Percentiles rank a stretch among this genome's conserved stretches.
phyloP scores from a whole-genome alignment of 1,140 invertebrate genomes.

The Drosophila tani region DNA sequence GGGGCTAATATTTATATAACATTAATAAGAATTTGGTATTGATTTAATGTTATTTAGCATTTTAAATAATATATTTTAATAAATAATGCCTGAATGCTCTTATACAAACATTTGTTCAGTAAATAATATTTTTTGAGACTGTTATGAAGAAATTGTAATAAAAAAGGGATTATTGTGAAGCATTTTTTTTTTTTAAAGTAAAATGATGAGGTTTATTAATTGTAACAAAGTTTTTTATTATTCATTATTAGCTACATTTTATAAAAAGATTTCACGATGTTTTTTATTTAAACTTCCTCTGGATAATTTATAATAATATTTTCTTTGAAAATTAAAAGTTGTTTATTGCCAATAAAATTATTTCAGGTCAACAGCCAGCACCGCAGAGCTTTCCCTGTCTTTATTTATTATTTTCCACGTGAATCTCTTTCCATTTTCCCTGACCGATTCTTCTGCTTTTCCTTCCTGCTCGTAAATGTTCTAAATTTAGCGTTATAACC shows the following conservation, averaged over 20 bases:
- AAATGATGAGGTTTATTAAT: too few species aligned
- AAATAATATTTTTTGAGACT: too few species aligned
- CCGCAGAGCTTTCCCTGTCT: too few species aligned
- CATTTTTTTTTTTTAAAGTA: too few species aligned
- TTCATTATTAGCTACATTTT: background rate
- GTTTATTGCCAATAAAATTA: too few species aligned
- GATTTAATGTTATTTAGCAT: background rate
- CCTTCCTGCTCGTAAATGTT: slow-evolving; percentile 27
- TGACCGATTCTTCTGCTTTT: background rate
- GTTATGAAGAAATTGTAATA: too few species aligned
- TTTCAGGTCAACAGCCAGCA: too few species aligned
- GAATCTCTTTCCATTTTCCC: background rate
- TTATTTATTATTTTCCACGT: background rate
- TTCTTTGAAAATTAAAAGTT: background rate
- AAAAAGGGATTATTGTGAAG: too few species aligned
- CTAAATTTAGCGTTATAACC: slow-evolving; percentile 77
- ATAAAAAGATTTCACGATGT: background rate
- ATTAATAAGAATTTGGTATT: background rate
- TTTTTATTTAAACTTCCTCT: too few species aligned
- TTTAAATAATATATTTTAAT: background rate
- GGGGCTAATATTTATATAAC: background rate
- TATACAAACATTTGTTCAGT: too few species aligned
- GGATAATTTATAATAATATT: background rate
- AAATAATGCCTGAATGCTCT: background rate
- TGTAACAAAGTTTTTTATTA: too few species aligned